Conservation (phyloP, 1,140 invertebrate species). For the Drosophila tsacasi region DNA sequence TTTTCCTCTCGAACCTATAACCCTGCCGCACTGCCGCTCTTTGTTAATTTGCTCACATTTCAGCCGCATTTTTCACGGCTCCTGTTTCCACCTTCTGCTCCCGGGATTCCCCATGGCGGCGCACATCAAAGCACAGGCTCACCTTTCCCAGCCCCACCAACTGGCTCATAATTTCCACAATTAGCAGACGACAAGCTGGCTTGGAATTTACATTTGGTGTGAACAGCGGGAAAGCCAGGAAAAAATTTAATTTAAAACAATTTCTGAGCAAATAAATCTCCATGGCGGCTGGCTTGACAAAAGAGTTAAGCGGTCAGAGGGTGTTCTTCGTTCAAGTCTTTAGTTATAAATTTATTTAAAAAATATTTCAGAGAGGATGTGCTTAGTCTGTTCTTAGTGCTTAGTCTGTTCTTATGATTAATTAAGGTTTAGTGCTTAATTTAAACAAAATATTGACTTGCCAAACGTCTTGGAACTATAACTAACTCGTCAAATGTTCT, state of each 20-base stretch:
- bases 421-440: neutral
- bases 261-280: conserved; percentile 43
- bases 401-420: neutral
- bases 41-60: conserved; percentile 32
- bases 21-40: conserved; percentile 8
- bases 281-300: neutral
- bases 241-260: conserved; percentile 42
- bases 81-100: neutral
- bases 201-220: conserved; percentile 39
- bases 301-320: neutral
- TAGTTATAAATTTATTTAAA: neutral
- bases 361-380: neutral
- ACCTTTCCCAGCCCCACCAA: conserved; percentile 11
- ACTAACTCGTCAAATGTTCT: no score
- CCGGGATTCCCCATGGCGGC: conserved; percentile 22
- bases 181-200: conserved; percentile 50
- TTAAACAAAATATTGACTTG: neutral
- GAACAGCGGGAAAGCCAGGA: conserved; percentile 6
- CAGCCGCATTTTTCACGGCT: conserved; percentile 33
- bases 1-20: conserved; percentile 8
- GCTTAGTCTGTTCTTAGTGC: neutral
- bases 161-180: conserved; percentile 61
- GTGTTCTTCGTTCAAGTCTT: neutral
- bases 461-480: neutral
- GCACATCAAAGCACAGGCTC: conserved; percentile 36